phyloP scores from a whole-genome alignment of 2,113 vertebrate genomes.

The Lampris incognitus region DNA sequence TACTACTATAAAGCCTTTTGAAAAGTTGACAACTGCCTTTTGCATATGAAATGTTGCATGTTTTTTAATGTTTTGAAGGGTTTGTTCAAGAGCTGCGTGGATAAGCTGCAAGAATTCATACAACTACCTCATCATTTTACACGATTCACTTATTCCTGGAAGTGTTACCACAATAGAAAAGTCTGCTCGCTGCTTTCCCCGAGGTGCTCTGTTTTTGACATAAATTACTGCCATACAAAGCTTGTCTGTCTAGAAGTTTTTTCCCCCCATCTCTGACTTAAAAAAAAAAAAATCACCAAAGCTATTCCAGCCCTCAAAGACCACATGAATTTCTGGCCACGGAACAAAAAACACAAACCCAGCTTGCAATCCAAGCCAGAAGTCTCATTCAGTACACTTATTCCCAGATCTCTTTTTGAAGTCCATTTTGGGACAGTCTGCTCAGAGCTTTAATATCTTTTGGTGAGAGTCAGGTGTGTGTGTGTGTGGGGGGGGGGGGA shows the following conservation, averaged over 20 bases:
- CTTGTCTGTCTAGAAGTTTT: constrained; percentile 24
- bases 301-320: constrained; percentile 55
- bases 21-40: not conserved
- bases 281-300: constrained; percentile 19
- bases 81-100: constrained; percentile 29
- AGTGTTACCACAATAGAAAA: constrained; percentile 31
- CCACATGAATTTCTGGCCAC: constrained; percentile 67
- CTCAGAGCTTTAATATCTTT: constrained; percentile 15
- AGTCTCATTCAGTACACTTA: constrained; percentile 40
- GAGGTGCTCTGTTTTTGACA: constrained; percentile 22
- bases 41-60: constrained; percentile 16
- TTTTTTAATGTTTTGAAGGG: constrained; percentile 8
- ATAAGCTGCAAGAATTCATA: constrained; percentile 45
- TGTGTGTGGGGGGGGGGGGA: not conserved
- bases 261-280: constrained; percentile 49
- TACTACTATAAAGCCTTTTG: too few relatives aligned
- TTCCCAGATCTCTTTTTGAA: constrained; percentile 40
- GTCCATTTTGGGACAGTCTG: constrained; percentile 41
- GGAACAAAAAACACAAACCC: constrained; percentile 57
- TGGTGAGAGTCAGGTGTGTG: constrained; percentile 26
- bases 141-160: constrained; percentile 46
- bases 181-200: constrained; percentile 42
- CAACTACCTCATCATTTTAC: constrained; percentile 50
- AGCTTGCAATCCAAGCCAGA: constrained; percentile 35
- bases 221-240: constrained; percentile 49